Evolutionary conservation across 2,113 vertebrate genomes (phyloP), one percentile per base, ranked within the genome.

Genomic region (Microtus ochrogaster): DNA sequence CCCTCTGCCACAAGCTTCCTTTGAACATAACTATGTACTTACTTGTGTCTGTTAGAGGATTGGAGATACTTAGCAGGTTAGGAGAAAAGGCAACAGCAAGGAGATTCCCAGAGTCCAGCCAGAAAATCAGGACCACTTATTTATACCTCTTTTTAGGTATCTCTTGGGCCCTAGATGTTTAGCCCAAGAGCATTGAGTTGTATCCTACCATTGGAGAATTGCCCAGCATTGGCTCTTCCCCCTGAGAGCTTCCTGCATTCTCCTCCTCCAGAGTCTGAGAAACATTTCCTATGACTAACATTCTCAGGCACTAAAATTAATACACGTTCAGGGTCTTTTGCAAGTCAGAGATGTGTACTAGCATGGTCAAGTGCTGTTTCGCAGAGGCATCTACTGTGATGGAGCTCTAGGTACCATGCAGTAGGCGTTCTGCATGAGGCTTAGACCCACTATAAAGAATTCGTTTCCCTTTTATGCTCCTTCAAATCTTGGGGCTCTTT

Each of bases 21-120:
- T 4, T 87, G 24, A 94, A 6, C 12, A 83, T 76, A 78, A 89
- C 11, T 55, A 4, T 73, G 79, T 76, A 90, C 93, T 97, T 96
- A 96, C 95, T 65, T 92, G n/a, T 66, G 22, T 66, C 83, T 92
- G 41, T 66, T 26, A 89, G 44, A 65, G 58, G 83, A 74, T 24
- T 89, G 65, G 72, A 72, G 52, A n/a, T 93, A 93, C 47, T 91
- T 92, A 92, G 89, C 36, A 86, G 3, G 2, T 30, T 81, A 44
- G 68, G 11, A 88, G 17, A 28, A 65, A 77, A 47, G 49, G 49
- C 4, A 72, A 92, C 83, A 74, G 19, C 24, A 94, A 90, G 7
- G 36, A 49, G 33, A 81, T 65, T 49, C 19, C 10, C 11, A 41
- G 19, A 92, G 70, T 30, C 47, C 7, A 93, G 26, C 16, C 2